phyloP scores from a whole-genome alignment of 2,797 vertebrate genomes.

The Poeciliopsis gracilis region DNA sequence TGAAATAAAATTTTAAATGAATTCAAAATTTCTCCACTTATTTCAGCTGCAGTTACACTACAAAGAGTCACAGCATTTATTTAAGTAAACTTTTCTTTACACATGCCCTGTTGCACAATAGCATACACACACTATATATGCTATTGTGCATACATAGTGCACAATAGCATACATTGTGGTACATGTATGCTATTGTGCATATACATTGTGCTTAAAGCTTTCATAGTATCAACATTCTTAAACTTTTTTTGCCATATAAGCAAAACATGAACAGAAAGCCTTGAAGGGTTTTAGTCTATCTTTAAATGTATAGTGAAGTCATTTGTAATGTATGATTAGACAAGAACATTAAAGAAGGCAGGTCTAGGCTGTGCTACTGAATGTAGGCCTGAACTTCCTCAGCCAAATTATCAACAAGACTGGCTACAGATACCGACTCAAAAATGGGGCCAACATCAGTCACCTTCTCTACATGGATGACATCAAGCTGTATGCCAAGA shows the following conservation, averaged over 20 bases:
- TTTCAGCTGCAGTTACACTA: not conserved
- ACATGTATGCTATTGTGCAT: too few relatives aligned
- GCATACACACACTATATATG: not conserved
- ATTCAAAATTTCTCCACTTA: not conserved
- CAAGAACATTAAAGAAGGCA: not conserved
- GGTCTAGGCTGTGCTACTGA: conserved; percentile 63
- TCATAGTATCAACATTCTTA: not conserved
- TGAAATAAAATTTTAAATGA: not conserved
- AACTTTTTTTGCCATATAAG: not conserved
- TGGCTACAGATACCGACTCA: too few relatives aligned
- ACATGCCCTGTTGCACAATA: not conserved
- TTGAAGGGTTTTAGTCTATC: not conserved
- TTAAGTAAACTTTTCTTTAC: not conserved
- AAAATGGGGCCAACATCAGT: too few relatives aligned
- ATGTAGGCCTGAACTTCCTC: too few relatives aligned
- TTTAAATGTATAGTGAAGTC: not conserved
- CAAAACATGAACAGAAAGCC: not conserved
- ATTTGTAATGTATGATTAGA: not conserved
- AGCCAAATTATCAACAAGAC: too few relatives aligned
- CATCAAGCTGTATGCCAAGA: too few relatives aligned
- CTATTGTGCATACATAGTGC: too few relatives aligned
- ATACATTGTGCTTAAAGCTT: not conserved
- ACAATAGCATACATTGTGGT: too few relatives aligned
- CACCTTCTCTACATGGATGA: too few relatives aligned
- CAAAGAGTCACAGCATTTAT: not conserved